Percentiles rank a stretch among this genome's conserved stretches.
phyloP scores from a whole-genome alignment of 2,113 vertebrate genomes.

The Neoarius graeffei region DNA sequence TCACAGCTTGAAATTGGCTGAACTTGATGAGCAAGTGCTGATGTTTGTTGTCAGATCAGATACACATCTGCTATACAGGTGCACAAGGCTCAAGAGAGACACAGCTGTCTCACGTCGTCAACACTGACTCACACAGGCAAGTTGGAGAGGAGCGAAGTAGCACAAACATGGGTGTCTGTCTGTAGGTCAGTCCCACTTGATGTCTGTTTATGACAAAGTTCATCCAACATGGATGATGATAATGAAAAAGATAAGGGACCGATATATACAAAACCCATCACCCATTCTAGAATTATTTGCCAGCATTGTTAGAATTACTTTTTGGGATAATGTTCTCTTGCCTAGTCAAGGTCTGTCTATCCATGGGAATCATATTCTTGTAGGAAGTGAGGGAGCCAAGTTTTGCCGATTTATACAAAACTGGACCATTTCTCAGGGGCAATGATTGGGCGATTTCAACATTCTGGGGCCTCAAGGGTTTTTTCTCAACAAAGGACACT shows the following conservation, averaged over 20 bases:
- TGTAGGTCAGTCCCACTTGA: neutral
- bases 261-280: neutral
- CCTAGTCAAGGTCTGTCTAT: neutral
- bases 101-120: neutral
- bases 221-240: too few relatives aligned
- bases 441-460: neutral
- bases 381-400: neutral
- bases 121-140: neutral
- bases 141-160: neutral
- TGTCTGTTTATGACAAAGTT: neutral
- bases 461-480: neutral
- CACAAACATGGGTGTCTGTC: neutral
- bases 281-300: neutral
- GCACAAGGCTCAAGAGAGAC: neutral
- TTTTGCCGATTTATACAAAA: neutral
- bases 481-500: neutral
- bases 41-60: neutral
- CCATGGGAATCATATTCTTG: neutral
- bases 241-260: neutral
- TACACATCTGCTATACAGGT: neutral
- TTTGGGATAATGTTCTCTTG: neutral
- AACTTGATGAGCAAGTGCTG: constrained; percentile 22
- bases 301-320: neutral
- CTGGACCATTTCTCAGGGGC: neutral
- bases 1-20: constrained; percentile 16